Conservation (phyloP, 2,113 vertebrate species). For the Stegostoma tigrinum region DNA sequence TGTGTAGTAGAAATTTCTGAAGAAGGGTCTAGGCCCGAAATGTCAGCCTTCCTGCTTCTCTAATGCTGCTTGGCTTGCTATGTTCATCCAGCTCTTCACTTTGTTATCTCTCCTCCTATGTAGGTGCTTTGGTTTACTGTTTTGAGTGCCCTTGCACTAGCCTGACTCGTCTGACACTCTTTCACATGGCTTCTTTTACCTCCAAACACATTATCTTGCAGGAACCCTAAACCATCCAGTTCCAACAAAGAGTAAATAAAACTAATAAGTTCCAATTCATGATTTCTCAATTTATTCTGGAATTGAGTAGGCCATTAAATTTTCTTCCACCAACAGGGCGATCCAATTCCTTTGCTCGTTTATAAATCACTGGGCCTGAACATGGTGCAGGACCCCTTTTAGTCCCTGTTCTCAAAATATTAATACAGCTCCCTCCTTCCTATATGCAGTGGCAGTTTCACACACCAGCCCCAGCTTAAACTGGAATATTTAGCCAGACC, state of each 20-base stretch:
- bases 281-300: background rate
- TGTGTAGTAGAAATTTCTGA: too few relatives aligned
- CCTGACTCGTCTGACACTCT: background rate
- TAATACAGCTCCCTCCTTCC: background rate
- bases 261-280: background rate
- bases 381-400: background rate
- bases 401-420: background rate
- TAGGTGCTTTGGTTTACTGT: background rate
- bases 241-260: background rate
- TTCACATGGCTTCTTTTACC: background rate
- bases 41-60: too few relatives aligned
- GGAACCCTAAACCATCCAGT: background rate
- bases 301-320: background rate
- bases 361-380: too few relatives aligned
- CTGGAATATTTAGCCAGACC: background rate
- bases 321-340: background rate
- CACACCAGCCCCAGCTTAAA: background rate
- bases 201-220: background rate
- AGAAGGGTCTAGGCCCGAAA: too few relatives aligned
- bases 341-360: background rate
- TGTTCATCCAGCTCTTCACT: too few relatives aligned
- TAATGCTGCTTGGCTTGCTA: too few relatives aligned
- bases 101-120: too few relatives aligned
- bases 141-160: background rate
- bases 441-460: background rate